Base-by-base conservation (phyloP, 1,140 invertebrate genomes). In the Babylonia areolata region DNA sequence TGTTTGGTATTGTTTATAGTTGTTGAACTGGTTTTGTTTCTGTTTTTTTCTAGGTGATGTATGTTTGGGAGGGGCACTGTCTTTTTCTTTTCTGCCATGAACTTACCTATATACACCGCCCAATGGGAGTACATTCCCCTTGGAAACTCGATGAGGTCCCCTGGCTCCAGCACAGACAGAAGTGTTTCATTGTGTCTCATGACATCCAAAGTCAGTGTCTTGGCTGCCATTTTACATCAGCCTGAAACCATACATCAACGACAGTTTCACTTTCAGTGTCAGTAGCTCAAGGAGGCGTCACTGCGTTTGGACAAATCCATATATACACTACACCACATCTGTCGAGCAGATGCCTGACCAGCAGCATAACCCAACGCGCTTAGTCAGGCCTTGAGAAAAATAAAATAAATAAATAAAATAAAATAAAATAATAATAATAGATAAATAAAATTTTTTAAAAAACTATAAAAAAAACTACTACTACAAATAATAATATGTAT, bases 101-200 rank as follows among this genome's bases (percentile, higher is more conserved):
- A 81, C 51, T 33, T 17, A 90, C 89, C 89, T 39, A 88, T 71
- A 86, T 87, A 90, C 0, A 90, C 88, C 28, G 85, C 89, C 87
- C 88, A 90, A 37, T 90, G 89, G 12, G 88, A 89, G 75, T 89
- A 90, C 31, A 80, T 23, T 78, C 88, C 88, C 42, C 89, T 75
- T 17, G 86, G 78, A 39, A 89, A 90, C 54, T 90, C 88, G 1
- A 90, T 54, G 35, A 89, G 78, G 69, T 90, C 89, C 2, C 89
- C 89, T 17, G 33, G 75, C 54, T 86, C 31, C 23, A 89, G 85
- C 23, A 73, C 54, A 15, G 37, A 12, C 33, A 89, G 78, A 28
- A 88, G 71, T 33, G 71, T 85, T 28, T 39, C 35, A 64, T 89
- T 89, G 78, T 89, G 84, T 39, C 40, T 28, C 64, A 20, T 6